Percentiles rank a stretch among this genome's conserved stretches.
Conservation (phyloP, 2,797 vertebrate genomes). For the Melanotaenia maccullochi region DNA sequence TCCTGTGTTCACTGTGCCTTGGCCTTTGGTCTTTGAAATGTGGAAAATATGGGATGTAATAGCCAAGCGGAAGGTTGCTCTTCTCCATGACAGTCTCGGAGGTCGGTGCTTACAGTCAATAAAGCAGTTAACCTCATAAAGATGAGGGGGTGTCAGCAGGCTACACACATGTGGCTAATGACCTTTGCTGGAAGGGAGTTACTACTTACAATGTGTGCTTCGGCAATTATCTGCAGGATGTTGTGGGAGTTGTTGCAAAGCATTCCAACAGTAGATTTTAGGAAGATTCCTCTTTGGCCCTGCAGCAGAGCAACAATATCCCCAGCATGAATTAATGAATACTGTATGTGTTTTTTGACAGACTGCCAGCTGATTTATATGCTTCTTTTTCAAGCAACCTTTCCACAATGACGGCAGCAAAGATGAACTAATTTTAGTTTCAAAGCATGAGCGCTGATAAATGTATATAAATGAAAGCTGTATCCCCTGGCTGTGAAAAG, state of each 20-base stretch:
- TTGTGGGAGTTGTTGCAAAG: constrained; percentile 59
- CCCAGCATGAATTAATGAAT: constrained; percentile 27
- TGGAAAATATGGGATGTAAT: constrained; percentile 44
- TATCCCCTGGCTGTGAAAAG: neutral
- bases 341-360: constrained; percentile 17
- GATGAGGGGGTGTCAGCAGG: constrained; percentile 40
- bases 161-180: constrained; percentile 45
- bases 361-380: constrained; percentile 15
- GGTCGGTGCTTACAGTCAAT: constrained; percentile 59
- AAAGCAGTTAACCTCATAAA: constrained; percentile 53
- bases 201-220: constrained; percentile 41
- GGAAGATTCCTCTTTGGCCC: constrained; percentile 32
- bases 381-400: constrained; percentile 2
- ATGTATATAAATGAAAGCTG: neutral
- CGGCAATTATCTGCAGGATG: constrained; percentile 58
- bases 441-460: neutral
- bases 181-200: constrained; percentile 33
- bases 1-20: constrained; percentile 16
- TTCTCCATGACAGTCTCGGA: constrained; percentile 61
- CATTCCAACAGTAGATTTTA: constrained; percentile 31
- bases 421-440: neutral
- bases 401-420: neutral
- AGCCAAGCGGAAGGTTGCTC: constrained; percentile 41
- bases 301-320: constrained; percentile 29
- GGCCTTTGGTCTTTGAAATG: constrained; percentile 38